Conservation (phyloP, 2,113 vertebrate species). For the Myanophis thanlyinensis region DNA sequence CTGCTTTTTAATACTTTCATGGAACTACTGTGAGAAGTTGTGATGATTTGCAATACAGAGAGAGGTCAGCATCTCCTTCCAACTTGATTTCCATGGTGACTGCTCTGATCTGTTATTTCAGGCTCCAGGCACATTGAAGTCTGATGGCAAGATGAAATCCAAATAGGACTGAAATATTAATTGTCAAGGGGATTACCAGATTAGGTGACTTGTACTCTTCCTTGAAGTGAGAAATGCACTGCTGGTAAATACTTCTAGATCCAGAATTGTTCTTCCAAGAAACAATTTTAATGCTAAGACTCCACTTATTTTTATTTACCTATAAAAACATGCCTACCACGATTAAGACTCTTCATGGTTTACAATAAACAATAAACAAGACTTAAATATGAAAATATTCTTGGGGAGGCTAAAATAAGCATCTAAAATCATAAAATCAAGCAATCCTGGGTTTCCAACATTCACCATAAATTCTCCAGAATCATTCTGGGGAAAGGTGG, state of each 20-base stretch:
- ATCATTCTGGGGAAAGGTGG: not conserved
- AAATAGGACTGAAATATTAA: not conserved
- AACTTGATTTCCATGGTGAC: not conserved
- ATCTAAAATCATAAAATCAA: not conserved
- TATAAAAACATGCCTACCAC: not conserved
- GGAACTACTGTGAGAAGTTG: not conserved
- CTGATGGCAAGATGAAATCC: not conserved
- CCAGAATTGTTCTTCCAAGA: not conserved
- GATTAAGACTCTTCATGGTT: not conserved
- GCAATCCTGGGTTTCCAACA: not conserved
- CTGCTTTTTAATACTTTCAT: not conserved
- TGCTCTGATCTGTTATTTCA: not conserved
- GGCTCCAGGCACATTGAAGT: not conserved
- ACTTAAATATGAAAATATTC: not conserved
- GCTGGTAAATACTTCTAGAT: not conserved
- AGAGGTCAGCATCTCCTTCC: not conserved
- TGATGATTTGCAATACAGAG: not conserved
- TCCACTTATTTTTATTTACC: not conserved
- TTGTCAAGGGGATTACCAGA: not conserved
- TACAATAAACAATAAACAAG: not conserved
- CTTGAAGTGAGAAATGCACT: not conserved
- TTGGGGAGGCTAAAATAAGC: not conserved
- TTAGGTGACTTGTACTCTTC: not conserved
- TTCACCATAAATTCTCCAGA: not conserved
- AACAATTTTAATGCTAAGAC: not conserved